Evolutionary conservation across 2,888 invertebrate genomes (phyloP), one percentile per base, ranked within the genome.

Genomic region (Diadegma fenestrale): DNA sequence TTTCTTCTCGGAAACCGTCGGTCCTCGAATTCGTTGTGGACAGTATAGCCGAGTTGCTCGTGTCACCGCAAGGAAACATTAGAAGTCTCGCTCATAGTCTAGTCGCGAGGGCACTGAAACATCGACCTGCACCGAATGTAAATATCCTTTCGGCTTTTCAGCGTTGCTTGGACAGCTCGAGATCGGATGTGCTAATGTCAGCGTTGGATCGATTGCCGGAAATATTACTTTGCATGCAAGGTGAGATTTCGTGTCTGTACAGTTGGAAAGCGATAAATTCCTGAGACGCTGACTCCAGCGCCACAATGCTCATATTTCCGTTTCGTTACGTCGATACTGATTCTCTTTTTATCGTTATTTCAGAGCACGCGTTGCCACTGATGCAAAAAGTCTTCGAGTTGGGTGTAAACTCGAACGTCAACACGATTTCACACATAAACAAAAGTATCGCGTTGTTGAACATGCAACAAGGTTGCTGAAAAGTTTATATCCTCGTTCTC

Each of bases 191-290:
- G 54, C 96, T 97, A 0, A 95, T 96, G 88, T 96, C 97, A 0
- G 96, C 97, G 41, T 95, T 99, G 66, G 98, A 98, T 87, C 96
- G 96, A 92, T 94, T 99, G 71, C 97, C 98, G 0, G 98, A 98
- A 90, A 96, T 98, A 87, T 95, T 97, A 76, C 95, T 97, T 14
- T 96, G 98, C 86, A 95, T 97, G 95, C 98, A 97, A 94, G 95
- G 95, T 95, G 90, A 89, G 82, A 84, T 17, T 81, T 77, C 75
- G 45, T 48, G n/a, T n/a, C n/a, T n/a, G n/a, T n/a, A 43, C 45
- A 26, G 30, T 63, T 71, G 33, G 0, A 43, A 19, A 64, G 1
- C 64, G 26, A 19, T 19, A 19, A 14, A 17, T 51, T n/a, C 3
- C 45, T 48, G 3, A 14, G 17, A 45, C 5, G 14, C 45, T 5